phyloP scores from a whole-genome alignment of 2,113 vertebrate species.

The Psilopogon haemacephalus region DNA sequence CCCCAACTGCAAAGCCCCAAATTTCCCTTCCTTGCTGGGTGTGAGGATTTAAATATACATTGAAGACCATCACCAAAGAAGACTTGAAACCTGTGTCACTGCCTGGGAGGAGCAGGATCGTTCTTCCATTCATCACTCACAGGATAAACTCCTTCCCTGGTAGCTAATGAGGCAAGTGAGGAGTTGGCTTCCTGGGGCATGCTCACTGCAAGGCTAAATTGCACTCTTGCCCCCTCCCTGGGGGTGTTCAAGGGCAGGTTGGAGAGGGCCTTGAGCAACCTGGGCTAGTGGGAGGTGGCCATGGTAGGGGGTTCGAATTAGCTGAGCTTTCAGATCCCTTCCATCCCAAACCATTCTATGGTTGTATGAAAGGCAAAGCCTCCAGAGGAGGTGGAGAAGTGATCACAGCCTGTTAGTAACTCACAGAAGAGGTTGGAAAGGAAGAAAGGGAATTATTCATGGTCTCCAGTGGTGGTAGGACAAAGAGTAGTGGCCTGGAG shows the following conservation, averaged over 20 bases:
- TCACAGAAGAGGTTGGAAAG: constrained; percentile 35
- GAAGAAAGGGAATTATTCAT: constrained; percentile 49
- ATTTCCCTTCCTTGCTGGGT: not conserved
- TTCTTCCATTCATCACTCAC: not conserved
- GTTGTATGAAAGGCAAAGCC: not conserved
- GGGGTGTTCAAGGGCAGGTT: no score
- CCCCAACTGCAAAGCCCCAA: not conserved
- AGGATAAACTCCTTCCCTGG: not conserved
- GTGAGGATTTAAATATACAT: not conserved
- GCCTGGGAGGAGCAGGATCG: not conserved
- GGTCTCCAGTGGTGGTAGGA: constrained; percentile 30
- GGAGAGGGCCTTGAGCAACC: no score
- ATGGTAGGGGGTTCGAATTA: no score
- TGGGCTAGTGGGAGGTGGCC: no score
- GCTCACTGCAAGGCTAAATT: not conserved
- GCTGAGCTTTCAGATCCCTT: no score
- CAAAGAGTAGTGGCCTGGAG: not conserved
- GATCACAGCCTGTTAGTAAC: constrained; percentile 40
- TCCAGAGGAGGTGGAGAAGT: constrained; percentile 12
- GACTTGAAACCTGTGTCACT: fast-evolving
- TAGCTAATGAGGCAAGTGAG: not conserved
- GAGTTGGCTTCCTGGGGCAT: not conserved
- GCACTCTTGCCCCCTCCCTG: not conserved
- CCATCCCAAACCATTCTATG: no score
- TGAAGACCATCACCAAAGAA: not conserved